Percentiles rank a stretch among this genome's conserved stretches.
Evolutionary conservation across 2,797 vertebrate species (phyloP).

Genomic region (Rhynchotus rufescens): DNA sequence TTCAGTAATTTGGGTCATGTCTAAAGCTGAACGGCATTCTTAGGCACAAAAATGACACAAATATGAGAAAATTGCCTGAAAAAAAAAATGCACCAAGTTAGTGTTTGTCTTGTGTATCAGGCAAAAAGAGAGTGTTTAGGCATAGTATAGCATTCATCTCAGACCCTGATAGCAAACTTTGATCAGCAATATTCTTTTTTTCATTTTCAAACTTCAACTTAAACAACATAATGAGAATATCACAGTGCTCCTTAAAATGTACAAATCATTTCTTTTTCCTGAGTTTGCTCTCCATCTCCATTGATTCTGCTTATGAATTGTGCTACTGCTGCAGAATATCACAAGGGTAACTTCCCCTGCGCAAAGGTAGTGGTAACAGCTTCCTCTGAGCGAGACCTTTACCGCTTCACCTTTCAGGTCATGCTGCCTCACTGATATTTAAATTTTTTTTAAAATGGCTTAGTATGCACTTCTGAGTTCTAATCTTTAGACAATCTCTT

Average conservation of each 20-base stretch:
- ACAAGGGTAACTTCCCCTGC: slow-evolving; percentile 42
- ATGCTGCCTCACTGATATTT: slow-evolving; percentile 67
- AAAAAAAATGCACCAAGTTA: not conserved
- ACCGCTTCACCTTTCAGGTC: slow-evolving; percentile 59
- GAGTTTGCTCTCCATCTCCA: slow-evolving; percentile 38
- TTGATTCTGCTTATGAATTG: slow-evolving; percentile 58
- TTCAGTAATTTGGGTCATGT: not conserved
- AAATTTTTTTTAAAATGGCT: slow-evolving; percentile 62
- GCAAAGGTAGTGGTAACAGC: slow-evolving; percentile 25
- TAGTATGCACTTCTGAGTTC: slow-evolving; percentile 66
- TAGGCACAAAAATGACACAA: not conserved
- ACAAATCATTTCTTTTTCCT: slow-evolving; percentile 12
- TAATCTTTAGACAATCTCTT: slow-evolving; percentile 58
- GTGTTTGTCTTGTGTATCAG: not conserved
- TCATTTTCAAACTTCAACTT: not conserved
- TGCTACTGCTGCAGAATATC: slow-evolving; percentile 62
- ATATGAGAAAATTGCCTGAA: not conserved
- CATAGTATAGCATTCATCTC: not conserved
- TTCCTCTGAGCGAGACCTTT: slow-evolving; percentile 64
- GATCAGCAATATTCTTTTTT: not conserved
- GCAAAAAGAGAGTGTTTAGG: not conserved
- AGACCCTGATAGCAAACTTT: not conserved
- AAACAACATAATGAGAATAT: not conserved
- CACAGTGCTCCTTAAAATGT: slow-evolving; percentile 16
- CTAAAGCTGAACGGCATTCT: not conserved